Evolutionary conservation across 1,140 invertebrate species (phyloP).

Genomic region (Octopus sinensis): DNA sequence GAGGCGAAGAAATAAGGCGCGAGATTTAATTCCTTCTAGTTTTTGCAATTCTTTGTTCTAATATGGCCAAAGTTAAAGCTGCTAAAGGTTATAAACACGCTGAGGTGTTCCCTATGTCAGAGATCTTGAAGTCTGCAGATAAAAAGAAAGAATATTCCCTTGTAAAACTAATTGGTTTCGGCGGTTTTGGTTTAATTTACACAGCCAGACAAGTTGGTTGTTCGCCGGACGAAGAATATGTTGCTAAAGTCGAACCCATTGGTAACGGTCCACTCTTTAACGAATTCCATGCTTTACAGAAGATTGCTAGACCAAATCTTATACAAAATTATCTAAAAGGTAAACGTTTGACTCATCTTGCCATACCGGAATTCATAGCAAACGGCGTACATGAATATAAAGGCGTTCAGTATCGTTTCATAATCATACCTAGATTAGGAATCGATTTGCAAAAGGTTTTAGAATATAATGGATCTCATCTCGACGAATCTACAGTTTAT

Average conservation of each 20-base stretch:
- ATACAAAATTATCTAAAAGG: background rate
- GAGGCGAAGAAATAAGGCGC: too few species aligned
- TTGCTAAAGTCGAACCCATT: background rate
- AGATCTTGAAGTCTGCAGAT: background rate
- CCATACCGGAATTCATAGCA: background rate
- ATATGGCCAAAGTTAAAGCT: background rate
- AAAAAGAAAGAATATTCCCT: background rate
- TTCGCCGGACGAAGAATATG: background rate
- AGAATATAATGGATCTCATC: background rate
- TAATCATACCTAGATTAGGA: background rate
- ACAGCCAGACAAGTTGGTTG: background rate
- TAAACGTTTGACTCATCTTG: background rate
- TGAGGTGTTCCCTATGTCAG: background rate
- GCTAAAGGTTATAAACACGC: constrained; percentile 1
- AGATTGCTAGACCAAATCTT: background rate
- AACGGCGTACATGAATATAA: background rate
- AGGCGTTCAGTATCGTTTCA: background rate
- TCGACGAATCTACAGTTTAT: background rate
- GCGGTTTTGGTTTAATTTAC: constrained; percentile 3
- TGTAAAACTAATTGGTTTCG: background rate
- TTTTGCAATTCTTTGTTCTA: background rate
- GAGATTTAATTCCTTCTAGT: background rate
- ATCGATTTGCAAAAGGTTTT: background rate
- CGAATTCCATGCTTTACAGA: background rate
- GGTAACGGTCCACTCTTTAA: background rate